Base-by-base conservation (phyloP, 1,140 invertebrate genomes). In the Oreohelix idahoensis region DNA sequence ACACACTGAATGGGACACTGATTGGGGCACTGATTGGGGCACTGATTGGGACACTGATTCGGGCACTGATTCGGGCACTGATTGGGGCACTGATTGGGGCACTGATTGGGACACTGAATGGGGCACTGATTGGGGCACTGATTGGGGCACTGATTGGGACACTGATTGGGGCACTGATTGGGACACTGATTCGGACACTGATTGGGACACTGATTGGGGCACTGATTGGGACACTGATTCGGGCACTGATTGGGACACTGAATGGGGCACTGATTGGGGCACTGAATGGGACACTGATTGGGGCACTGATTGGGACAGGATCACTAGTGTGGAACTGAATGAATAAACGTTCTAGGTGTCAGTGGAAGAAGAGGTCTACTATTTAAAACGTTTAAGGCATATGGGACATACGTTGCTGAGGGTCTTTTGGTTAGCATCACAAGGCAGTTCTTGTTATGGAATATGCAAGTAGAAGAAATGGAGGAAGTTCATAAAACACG, bases 151-250 rank as follows among this genome's bases (percentile, higher is more conserved):
- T 58, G 53, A n/a, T 58, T 58, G 53, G 53, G 15, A n/a, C 53
- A 58, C n/a, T 58, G 53, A n/a, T 58, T 58, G 53, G 53, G 15
- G 53, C 53, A 58, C n/a, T 58, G 53, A n/a, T 58, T 58, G 53
- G 53, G 15, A n/a, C 53, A 58, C n/a, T 58, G 53, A n/a, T 58
- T 58, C 15, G 53, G 15, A n/a, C 53, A 58, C n/a, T 58, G 53
- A n/a, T 58, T 58, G 53, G 53, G 15, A n/a, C 53, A 58, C n/a
- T 58, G 53, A n/a, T 58, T 58, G 53, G 53, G 15, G 53, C 53
- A 58, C n/a, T 58, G 53, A n/a, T 58, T 58, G 53, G 53, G 15
- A n/a, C 53, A 58, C n/a, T 58, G 53, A n/a, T 58, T 58, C 15
- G 53, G 15, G 53, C 53, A 58, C n/a, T 58, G 53, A n/a, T 58